These are phyloP conservation scores for Gordius sp. DNA, from an alignment of 2,888 invertebrate species.

Conservation along the genomic window DNA sequence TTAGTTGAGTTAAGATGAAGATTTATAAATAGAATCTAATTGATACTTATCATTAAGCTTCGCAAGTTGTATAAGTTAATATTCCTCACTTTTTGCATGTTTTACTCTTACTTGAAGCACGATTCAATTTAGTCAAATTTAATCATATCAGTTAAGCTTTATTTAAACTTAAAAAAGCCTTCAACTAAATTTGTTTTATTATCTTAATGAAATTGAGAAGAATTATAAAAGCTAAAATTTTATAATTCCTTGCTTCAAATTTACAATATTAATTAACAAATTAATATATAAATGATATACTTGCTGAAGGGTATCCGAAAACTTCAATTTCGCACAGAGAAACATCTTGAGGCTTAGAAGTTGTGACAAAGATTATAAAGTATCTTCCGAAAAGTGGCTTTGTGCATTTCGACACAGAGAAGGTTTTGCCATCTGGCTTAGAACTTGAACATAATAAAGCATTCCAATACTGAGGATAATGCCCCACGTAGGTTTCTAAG, in stretches of 20 bases:
- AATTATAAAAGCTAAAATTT: neutral
- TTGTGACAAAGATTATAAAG: neutral
- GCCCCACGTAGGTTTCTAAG: neutral
- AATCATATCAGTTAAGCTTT: too few relatives aligned
- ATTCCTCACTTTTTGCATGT: too few relatives aligned
- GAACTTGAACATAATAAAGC: neutral
- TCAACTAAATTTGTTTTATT: too few relatives aligned
- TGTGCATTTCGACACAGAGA: neutral
- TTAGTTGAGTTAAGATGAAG: too few relatives aligned
- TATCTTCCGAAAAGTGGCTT: neutral
- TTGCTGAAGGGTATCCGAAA: too few relatives aligned
- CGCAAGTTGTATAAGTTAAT: too few relatives aligned
- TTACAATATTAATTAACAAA: neutral
- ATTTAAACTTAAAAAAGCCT: too few relatives aligned
- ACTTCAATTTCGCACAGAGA: neutral
- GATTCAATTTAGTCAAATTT: too few relatives aligned
- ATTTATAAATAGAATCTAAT: too few relatives aligned
- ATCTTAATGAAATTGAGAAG: too few relatives aligned
- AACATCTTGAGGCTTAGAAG: neutral
- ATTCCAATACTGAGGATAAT: neutral
- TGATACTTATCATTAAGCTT: too few relatives aligned
- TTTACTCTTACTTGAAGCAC: too few relatives aligned
- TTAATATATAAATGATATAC: neutral
- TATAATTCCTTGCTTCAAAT: neutral
- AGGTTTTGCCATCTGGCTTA: neutral